A percentile compares a stretch with the other conserved stretches of the same genome.
Conservation (phyloP, 2,797 vertebrate species). For the Meda fulgida region DNA sequence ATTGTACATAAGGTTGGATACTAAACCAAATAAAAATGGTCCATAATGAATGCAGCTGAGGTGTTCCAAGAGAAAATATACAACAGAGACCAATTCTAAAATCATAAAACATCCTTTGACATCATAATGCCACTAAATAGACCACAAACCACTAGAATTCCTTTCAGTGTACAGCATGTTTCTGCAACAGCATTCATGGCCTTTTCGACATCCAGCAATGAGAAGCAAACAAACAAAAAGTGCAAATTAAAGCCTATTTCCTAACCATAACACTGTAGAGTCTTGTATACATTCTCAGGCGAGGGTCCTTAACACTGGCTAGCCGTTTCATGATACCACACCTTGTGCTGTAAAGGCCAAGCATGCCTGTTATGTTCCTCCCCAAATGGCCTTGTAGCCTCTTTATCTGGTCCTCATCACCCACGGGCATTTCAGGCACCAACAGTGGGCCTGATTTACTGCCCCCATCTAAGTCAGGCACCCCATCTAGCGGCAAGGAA, state of each 20-base stretch:
- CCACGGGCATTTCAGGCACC: slow-evolving; percentile 13
- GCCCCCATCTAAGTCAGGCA: slow-evolving; percentile 12
- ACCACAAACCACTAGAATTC: slow-evolving; percentile 42
- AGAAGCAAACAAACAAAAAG: slow-evolving; percentile 43
- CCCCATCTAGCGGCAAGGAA: slow-evolving; percentile 12
- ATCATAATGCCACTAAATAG: slow-evolving; percentile 28
- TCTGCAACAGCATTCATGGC: slow-evolving; percentile 25
- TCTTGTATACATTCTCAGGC: slow-evolving; percentile 37
- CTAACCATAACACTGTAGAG: slow-evolving; percentile 43
- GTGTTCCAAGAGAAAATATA: slow-evolving; percentile 15
- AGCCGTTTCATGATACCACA: slow-evolving; percentile 24
- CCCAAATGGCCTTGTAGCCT: slow-evolving; percentile 17
- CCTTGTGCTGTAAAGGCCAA: slow-evolving; percentile 42
- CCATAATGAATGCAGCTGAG: neutral
- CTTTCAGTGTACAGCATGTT: slow-evolving; percentile 24
- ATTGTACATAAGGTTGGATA: too few relatives aligned
- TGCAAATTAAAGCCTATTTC: slow-evolving; percentile 42
- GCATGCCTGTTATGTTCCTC: slow-evolving; percentile 10
- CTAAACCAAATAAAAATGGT: neutral
- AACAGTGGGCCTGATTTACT: slow-evolving; percentile 30
- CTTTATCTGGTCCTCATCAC: slow-evolving; percentile 38
- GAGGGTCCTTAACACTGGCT: slow-evolving; percentile 26
- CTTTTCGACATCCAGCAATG: slow-evolving; percentile 27
- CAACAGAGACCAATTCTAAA: slow-evolving; percentile 20
- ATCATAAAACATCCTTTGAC: slow-evolving; percentile 16